Percentiles rank a stretch among this genome's conserved stretches.
Conservation (phyloP, 2,113 vertebrate species). For the Brachypteracias leptosomus region DNA sequence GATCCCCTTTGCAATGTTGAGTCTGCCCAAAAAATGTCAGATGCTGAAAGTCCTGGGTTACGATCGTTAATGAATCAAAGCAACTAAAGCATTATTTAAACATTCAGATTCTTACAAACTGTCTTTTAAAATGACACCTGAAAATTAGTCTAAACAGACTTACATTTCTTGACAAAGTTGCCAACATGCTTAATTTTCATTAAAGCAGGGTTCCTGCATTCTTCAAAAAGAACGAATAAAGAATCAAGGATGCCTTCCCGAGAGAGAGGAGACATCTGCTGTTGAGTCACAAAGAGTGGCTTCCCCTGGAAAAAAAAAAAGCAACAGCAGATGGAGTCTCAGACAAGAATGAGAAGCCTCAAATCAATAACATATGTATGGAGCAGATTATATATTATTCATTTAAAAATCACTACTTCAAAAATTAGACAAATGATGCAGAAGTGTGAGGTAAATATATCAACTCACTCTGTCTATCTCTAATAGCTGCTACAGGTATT, state of each 20-base stretch:
- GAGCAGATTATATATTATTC: conserved; percentile 56
- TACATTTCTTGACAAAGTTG: conserved; percentile 94
- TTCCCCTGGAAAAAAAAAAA: conserved; percentile 83
- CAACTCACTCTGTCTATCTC: neutral
- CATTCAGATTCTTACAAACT: neutral
- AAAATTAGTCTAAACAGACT: conserved; percentile 57
- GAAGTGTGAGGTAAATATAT: neutral
- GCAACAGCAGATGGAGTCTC: conserved; percentile 75
- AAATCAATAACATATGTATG: conserved; percentile 73
- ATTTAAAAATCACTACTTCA: conserved; percentile 7
- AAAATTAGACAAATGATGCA: conserved; percentile 27
- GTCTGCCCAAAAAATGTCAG: neutral
- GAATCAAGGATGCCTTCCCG: conserved; percentile 92
- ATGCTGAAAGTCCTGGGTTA: neutral
- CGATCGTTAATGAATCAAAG: neutral
- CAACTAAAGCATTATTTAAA: neutral
- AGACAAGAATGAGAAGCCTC: conserved; percentile 76
- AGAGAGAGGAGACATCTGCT: conserved; percentile 80
- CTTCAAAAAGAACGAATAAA: conserved; percentile 88
- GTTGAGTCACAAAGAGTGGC: conserved; percentile 76
- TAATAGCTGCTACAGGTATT: neutral
- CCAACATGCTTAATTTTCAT: conserved; percentile 90
- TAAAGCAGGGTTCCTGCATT: conserved; percentile 87
- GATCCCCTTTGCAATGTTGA: neutral
- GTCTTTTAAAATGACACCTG: neutral